These are phyloP conservation scores for Mizuhopecten yessoensis DNA, from an alignment of 1,140 invertebrate genomes.

Conservation along the genomic window DNA sequence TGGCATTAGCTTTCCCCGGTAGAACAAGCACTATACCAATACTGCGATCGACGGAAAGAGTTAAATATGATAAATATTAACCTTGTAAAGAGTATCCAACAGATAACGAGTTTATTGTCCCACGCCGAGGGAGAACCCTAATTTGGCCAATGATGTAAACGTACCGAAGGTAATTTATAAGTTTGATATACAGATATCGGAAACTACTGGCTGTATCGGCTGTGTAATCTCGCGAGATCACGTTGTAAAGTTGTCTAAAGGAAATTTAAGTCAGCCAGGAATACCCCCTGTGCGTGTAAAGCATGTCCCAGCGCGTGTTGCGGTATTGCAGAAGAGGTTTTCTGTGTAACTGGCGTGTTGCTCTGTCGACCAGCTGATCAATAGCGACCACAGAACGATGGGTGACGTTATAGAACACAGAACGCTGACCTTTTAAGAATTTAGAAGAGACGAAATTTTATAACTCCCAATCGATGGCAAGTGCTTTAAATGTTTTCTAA, in stretches of 20 bases:
- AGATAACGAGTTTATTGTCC: neutral
- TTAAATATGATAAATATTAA: neutral
- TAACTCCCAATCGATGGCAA: neutral
- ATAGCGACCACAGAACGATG: neutral
- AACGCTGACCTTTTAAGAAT: neutral
- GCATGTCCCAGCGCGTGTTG: neutral
- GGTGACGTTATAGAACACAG: neutral
- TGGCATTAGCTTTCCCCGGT: neutral
- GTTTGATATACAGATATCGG: neutral
- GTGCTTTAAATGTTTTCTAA: neutral
- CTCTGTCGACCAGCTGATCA: neutral
- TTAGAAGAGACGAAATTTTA: neutral
- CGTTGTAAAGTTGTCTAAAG: neutral
- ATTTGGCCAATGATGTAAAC: slow-evolving; percentile 11
- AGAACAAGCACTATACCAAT: neutral
- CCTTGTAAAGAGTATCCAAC: neutral
- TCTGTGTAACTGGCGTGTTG: neutral
- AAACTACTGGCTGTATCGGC: neutral
- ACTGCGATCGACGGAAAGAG: neutral
- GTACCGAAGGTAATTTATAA: neutral
- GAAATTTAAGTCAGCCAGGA: neutral
- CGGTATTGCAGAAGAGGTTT: neutral
- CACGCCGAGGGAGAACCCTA: neutral
- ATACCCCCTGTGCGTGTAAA: neutral
- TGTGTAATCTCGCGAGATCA: neutral